Evolutionary conservation across 23 tunicate genomes (phyloP).

Genomic region (Halocynthia aurantium): DNA sequence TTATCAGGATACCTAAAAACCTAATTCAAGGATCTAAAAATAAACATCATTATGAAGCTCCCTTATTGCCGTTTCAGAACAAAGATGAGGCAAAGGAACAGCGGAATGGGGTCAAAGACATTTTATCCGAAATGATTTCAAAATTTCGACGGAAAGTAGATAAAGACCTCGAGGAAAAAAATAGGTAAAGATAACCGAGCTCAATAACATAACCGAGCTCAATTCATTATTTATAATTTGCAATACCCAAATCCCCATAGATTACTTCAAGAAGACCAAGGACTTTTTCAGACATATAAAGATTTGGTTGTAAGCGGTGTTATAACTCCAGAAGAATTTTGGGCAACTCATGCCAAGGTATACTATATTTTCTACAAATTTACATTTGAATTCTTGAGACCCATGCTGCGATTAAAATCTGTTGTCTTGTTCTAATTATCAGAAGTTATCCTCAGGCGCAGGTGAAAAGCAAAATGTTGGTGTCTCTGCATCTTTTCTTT

Average conservation of each 20-base stretch:
- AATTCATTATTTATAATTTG: not conserved
- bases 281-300: conserved; percentile 80
- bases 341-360: conserved; percentile 77
- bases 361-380: not conserved
- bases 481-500: conserved; percentile 83
- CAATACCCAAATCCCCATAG: not conserved
- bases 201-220: no score
- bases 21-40: no score
- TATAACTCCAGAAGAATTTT: conserved; percentile 84
- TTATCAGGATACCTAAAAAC: no score
- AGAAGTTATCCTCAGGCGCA: not conserved
- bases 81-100: conserved; percentile 43
- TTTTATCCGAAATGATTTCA: conserved; percentile 76
- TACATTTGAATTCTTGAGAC: not conserved
- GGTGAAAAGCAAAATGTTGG: conserved; percentile 66
- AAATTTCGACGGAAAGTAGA: conserved; percentile 77
- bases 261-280: conserved; percentile 72
- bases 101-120: conserved; percentile 58
- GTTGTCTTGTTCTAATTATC: no score
- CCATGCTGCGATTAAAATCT: not conserved
- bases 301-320: conserved; percentile 67
- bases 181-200: conserved; percentile 19
- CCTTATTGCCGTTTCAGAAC: no score
- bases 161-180: conserved; percentile 85
- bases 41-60: no score